Evolutionary conservation across 35 echinoderm and acorn worm genomes (phyloP).

Genomic region (Apostichopus californicus): DNA sequence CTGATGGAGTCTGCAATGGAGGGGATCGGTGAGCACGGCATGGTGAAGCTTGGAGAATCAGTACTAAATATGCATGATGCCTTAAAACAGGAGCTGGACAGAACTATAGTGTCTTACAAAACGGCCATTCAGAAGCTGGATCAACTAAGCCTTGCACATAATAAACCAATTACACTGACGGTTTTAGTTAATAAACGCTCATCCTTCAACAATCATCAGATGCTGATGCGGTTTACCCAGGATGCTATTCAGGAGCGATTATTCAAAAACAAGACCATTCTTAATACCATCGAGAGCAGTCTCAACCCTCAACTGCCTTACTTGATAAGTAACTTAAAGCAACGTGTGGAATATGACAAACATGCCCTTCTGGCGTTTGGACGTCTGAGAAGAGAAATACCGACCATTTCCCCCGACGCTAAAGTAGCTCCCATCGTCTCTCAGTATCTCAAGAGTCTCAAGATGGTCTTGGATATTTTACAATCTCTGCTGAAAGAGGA

Average conservation of each 20-base stretch:
- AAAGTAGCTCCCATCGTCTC: constrained; percentile 90
- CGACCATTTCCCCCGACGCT: constrained; percentile 74
- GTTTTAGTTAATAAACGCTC: constrained; percentile 56
- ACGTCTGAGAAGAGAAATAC: constrained; percentile 80
- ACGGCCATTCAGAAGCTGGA: constrained; percentile 79
- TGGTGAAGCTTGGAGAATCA: constrained; percentile 68
- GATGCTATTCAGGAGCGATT: constrained; percentile 81
- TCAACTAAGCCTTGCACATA: constrained; percentile 70
- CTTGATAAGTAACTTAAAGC: constrained; percentile 75
- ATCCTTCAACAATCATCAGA: constrained; percentile 72
- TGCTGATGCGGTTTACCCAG: constrained; percentile 79
- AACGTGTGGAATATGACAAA: constrained; percentile 93
- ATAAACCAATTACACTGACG: constrained; percentile 76
- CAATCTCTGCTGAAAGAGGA: constrained; percentile 71
- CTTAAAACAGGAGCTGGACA: constrained; percentile 83
- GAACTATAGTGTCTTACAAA: constrained; percentile 66
- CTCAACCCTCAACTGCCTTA: constrained; percentile 74
- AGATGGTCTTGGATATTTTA: constrained; percentile 77
- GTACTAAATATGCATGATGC: constrained; percentile 92
- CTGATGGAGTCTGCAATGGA: constrained; percentile 85
- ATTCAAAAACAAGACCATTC: constrained; percentile 91
- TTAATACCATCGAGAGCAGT: constrained; percentile 85
- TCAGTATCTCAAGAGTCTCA: constrained; percentile 85
- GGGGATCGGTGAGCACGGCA: constrained; percentile 89
- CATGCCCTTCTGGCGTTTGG: constrained; percentile 91